Percentiles rank a stretch among this genome's conserved stretches.
Conservation (phyloP, 2,113 vertebrate genomes). For the Lipotes vexillifer region DNA sequence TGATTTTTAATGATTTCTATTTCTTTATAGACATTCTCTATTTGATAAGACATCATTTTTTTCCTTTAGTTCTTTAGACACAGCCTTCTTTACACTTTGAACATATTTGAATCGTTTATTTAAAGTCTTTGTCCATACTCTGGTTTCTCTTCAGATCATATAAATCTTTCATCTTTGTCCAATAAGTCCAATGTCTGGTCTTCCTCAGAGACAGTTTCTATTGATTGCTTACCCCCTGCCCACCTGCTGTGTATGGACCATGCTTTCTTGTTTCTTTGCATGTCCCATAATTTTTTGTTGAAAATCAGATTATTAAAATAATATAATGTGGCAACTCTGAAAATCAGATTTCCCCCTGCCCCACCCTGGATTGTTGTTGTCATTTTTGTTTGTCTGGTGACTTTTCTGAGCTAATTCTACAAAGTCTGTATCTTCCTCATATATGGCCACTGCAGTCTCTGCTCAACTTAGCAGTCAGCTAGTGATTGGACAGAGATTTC, state of each 20-base stretch:
- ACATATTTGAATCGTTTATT: not conserved
- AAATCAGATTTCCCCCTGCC: not conserved
- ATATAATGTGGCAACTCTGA: not conserved
- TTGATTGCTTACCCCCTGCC: not conserved
- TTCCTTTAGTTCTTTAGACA: not conserved
- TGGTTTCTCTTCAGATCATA: too few relatives aligned
- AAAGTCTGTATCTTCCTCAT: not conserved
- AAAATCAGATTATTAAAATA: not conserved
- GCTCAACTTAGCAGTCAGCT: not conserved
- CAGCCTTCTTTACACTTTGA: not conserved
- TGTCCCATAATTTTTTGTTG: not conserved
- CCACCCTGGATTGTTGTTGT: not conserved
- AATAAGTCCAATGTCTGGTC: not conserved
- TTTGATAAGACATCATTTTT: not conserved
- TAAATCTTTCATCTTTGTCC: not conserved
- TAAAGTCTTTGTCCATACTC: not conserved
- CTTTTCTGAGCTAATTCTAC: not conserved
- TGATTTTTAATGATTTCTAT: not conserved
- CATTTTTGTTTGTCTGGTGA: not conserved
- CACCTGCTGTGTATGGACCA: not conserved
- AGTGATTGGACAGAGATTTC: not conserved
- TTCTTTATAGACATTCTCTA: not conserved
- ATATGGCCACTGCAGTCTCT: not conserved
- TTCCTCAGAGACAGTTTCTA: not conserved
- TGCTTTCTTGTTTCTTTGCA: not conserved